Evolutionary conservation across 2,888 invertebrate genomes (phyloP), one percentile per base, ranked within the genome.

Genomic region (Amiota communis): DNA sequence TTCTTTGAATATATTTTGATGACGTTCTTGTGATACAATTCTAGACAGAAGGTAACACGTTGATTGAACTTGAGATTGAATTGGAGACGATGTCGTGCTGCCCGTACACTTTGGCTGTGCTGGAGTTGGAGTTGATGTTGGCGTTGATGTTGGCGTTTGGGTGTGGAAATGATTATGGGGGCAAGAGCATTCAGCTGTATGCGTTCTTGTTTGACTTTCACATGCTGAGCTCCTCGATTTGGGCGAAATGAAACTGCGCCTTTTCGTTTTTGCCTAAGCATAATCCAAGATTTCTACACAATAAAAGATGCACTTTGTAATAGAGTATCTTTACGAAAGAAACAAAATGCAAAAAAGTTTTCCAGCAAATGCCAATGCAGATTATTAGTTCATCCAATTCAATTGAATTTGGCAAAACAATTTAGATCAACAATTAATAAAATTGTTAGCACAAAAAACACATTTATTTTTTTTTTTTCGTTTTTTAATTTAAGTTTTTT

Each of bases 11-110:
- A 36, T 36, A 36, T 84, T 72, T 85, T 87, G 65, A 85, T 79
- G 72, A 86, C 80, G 76, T 86, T 86, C 74, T 87, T 86, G 74
- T 86, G 84, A 73, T 87, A 85, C 20, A 81, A 80, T 79, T 87
- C 81, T 73, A 87, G 75, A 70, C 78, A 82, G 77, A 86, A 78
- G 20, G 79, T 79, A 65, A 83, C 17, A 48, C 86, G 87, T 69
- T 78, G 80, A 71, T 81, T 85, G 70, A 84, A 76, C 73, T 78
- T 80, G 70, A 82, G 81, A 78, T 85, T 82, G 75, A 71, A 76
- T 20, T 80, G 77, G 63, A 84, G 71, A 65, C 80, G 80, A 75
- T 73, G 71, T 53, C 51, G 59, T 59, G 59, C 15, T 20, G 15
- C 59, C 17, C 20, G 59, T 11, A 59, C 59, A 17, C 17, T n/a